A percentile compares a stretch with the other conserved stretches of the same genome.
phyloP scores from a whole-genome alignment of 2,113 vertebrate species.

The Dolichotis patagonum region DNA sequence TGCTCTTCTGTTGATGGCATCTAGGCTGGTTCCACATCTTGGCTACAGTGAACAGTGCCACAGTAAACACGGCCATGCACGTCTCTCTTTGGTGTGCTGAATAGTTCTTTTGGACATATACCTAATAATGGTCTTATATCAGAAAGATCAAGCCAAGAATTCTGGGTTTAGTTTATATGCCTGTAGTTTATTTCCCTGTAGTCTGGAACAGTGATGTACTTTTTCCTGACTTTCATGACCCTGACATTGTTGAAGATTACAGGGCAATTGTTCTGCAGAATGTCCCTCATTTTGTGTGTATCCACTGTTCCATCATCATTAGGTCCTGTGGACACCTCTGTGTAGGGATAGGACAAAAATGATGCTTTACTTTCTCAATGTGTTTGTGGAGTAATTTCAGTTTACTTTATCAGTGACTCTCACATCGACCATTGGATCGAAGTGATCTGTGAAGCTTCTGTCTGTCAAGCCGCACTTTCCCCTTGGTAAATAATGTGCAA shows the following conservation, averaged over 20 bases:
- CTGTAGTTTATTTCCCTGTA: not conserved
- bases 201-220: not conserved
- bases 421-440: not conserved
- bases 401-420: not conserved
- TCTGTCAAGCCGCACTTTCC: not conserved
- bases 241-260: not conserved
- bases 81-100: not conserved
- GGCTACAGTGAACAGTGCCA: not conserved
- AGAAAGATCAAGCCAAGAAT: not conserved
- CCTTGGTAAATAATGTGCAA: not conserved
- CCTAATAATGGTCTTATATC: not conserved
- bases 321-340: not conserved
- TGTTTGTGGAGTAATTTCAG: not conserved
- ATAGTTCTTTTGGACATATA: not conserved
- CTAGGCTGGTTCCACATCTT: not conserved
- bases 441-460: not conserved
- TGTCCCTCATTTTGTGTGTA: not conserved
- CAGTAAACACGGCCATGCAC: not conserved
- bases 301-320: not conserved
- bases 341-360: not conserved
- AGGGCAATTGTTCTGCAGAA: not conserved
- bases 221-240: not conserved
- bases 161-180: not conserved
- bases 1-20: not conserved
- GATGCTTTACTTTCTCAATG: not conserved